phyloP scores from a whole-genome alignment of 2,888 invertebrate genomes.

The Ophion ventricosus region DNA sequence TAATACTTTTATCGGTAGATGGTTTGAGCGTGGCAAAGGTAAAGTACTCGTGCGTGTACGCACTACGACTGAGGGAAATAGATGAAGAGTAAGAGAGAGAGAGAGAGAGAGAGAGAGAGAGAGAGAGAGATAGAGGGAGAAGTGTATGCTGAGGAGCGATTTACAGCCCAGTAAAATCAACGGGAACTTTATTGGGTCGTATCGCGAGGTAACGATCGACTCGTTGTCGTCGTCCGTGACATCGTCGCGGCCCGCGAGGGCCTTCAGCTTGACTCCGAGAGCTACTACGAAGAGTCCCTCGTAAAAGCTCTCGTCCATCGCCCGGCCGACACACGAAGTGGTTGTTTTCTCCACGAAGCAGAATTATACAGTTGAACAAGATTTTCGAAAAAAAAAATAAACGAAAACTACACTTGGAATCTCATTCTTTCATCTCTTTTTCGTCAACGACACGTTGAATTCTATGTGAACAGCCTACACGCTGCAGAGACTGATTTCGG shows the following conservation, averaged over 20 bases:
- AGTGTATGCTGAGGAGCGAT: conserved; percentile 63
- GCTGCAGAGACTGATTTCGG: not conserved
- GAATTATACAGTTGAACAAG: conserved; percentile 41
- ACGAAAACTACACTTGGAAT: conserved; percentile 42
- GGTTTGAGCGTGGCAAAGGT: conserved; percentile 48
- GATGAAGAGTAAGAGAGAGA: not conserved
- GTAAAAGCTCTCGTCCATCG: conserved; percentile 60
- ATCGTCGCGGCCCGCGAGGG: conserved; percentile 64
- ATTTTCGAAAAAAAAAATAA: conserved; percentile 50
- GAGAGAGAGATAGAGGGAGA: conserved; percentile 31
- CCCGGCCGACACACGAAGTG: conserved; percentile 41
- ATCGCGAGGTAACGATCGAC: conserved; percentile 73
- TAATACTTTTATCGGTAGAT: conserved; percentile 50
- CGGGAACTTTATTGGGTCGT: conserved; percentile 74
- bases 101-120: conserved; percentile 23
- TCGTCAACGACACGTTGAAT: conserved; percentile 62
- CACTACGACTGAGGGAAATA: conserved; percentile 5
- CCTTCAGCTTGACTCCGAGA: conserved; percentile 50
- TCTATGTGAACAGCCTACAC: conserved; percentile 13
- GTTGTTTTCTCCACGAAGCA: conserved; percentile 48
- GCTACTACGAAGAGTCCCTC: conserved; percentile 58
- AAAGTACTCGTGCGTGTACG: conserved; percentile 35
- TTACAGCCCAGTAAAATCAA: conserved; percentile 74
- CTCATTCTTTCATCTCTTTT: conserved; percentile 38
- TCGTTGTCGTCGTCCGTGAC: conserved; percentile 72